Evolutionary conservation across 2,113 vertebrate species (phyloP).

Genomic region (Spheniscus mendiculus): DNA sequence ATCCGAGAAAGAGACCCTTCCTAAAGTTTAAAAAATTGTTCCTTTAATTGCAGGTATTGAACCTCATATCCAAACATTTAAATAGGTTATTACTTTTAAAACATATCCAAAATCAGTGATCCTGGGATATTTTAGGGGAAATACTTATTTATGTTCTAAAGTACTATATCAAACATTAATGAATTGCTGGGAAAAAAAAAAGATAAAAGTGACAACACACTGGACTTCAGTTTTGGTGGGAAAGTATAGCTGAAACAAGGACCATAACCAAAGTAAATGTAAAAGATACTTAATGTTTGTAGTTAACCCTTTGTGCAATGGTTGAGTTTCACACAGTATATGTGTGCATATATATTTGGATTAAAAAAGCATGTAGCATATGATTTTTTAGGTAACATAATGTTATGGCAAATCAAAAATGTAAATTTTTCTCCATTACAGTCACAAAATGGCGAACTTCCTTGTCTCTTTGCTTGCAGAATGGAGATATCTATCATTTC

Average conservation of each 20-base stretch:
- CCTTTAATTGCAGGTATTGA: background rate
- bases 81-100: background rate
- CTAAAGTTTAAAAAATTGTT: background rate
- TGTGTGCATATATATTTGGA: background rate
- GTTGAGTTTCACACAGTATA: background rate
- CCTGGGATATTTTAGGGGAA: background rate
- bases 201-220: background rate
- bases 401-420: background rate
- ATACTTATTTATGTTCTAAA: background rate
- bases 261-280: background rate
- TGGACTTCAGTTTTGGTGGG: background rate
- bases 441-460: background rate
- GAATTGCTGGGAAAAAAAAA: background rate
- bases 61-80: background rate
- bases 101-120: background rate
- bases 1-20: background rate
- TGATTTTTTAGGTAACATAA: background rate
- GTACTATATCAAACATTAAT: background rate
- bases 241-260: background rate
- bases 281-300: background rate
- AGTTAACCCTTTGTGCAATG: background rate
- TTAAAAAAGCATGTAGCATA: background rate
- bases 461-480: background rate
- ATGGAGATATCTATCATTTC: background rate
- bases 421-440: background rate